These are phyloP conservation scores for Lepetodrilus schrolli DNA, from an alignment of 2,888 invertebrate species.

Conservation along the genomic window DNA sequence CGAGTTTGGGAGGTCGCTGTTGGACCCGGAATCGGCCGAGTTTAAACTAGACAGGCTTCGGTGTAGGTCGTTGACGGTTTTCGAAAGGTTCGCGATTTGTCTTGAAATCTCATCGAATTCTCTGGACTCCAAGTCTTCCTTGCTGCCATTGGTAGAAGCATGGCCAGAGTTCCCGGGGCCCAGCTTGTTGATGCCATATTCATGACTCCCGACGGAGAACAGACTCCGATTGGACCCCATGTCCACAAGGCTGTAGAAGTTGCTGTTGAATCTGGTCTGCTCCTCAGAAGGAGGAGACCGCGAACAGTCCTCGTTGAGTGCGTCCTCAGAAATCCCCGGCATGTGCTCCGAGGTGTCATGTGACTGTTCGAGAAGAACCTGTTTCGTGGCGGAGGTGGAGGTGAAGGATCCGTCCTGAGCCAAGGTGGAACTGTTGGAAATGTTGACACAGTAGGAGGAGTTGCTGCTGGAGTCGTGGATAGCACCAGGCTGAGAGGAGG, in stretches of 20 bases:
- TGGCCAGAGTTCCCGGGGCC: background rate
- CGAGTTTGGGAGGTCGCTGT: background rate
- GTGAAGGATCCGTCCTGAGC: background rate
- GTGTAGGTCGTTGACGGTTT: conserved; percentile 66
- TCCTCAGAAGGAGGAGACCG: conserved; percentile 41
- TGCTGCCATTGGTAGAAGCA: conserved; percentile 23
- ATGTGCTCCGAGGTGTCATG: background rate
- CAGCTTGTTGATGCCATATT: conserved; percentile 22
- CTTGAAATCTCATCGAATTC: conserved; percentile 67
- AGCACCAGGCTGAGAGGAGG: background rate
- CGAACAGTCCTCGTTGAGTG: conserved; percentile 38
- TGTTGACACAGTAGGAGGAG: background rate
- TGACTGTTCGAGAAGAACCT: background rate
- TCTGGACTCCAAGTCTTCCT: conserved; percentile 29
- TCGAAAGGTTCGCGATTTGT: conserved; percentile 65
- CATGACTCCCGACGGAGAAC: conserved; percentile 35
- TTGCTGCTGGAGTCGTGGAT: background rate
- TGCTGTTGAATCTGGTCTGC: conserved; percentile 63
- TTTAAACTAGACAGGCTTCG: conserved; percentile 65
- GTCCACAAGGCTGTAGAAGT: conserved; percentile 69
- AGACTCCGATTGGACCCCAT: conserved; percentile 62
- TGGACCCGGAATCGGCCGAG: conserved; percentile 56
- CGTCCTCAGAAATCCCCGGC: conserved; percentile 40
- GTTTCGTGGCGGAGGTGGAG: no score
- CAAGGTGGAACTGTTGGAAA: background rate